Percentiles rank a stretch among this genome's conserved stretches.
These are phyloP conservation scores for Brachyhypopomus occidentalis DNA, from an alignment of 2,113 vertebrate genomes.

Conservation along the genomic window DNA sequence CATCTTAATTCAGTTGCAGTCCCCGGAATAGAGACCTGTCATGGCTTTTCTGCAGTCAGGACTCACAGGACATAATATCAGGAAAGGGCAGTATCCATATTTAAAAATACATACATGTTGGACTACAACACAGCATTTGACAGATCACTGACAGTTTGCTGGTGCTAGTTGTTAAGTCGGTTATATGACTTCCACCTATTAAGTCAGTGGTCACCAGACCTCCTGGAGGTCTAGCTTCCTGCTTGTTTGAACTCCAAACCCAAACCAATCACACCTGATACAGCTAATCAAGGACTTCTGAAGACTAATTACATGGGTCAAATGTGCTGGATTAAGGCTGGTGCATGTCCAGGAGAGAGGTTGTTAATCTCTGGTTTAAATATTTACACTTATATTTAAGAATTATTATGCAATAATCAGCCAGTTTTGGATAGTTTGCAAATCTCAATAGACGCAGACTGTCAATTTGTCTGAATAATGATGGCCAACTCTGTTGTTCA, in stretches of 20 bases:
- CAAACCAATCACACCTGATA: background rate
- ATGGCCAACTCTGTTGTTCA: constrained; percentile 32
- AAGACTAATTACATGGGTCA: too few species aligned
- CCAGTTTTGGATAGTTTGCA: background rate
- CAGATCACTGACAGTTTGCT: background rate
- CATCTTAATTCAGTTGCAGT: background rate
- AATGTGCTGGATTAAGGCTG: too few species aligned
- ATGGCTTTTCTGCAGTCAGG: background rate
- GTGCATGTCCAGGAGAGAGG: too few species aligned
- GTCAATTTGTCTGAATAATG: background rate
- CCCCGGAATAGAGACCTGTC: background rate
- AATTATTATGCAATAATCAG: background rate
- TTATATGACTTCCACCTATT: too few species aligned
- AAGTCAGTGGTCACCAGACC: too few species aligned
- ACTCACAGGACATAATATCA: background rate
- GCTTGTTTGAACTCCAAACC: background rate
- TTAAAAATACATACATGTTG: too few species aligned
- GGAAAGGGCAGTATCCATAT: background rate
- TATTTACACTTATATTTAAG: too few species aligned
- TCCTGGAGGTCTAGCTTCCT: too few species aligned
- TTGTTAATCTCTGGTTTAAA: too few species aligned
- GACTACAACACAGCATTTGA: background rate
- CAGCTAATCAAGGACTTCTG: too few species aligned
- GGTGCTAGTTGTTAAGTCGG: background rate
- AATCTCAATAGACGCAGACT: background rate